Evolutionary conservation across 2,888 invertebrate genomes (phyloP).

Genomic region (Spicauda simplicius): DNA sequence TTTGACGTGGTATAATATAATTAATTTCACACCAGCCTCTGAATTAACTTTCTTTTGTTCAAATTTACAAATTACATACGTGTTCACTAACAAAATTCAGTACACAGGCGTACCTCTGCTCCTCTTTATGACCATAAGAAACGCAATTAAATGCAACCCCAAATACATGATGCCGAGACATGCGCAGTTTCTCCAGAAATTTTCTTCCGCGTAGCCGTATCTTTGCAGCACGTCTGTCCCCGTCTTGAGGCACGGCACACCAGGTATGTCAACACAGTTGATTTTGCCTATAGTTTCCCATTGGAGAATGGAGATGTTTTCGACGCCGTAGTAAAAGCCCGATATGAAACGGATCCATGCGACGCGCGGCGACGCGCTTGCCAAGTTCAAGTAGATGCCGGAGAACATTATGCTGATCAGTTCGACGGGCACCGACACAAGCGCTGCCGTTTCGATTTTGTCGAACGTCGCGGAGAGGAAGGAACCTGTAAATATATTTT

Average conservation of each 20-base stretch:
- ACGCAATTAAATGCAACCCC: slow-evolving; percentile 74
- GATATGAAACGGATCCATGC: slow-evolving; percentile 87
- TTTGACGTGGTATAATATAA: too few species aligned
- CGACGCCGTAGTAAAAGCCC: slow-evolving; percentile 89
- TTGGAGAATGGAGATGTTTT: slow-evolving; percentile 88
- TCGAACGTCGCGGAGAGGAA: slow-evolving; percentile 89
- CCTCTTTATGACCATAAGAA: slow-evolving; percentile 75
- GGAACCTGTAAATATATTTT: slow-evolving; percentile 75
- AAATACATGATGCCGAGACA: slow-evolving; percentile 74
- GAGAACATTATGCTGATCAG: slow-evolving; percentile 88
- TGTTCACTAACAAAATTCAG: slow-evolving; percentile 46
- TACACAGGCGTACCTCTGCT: slow-evolving; percentile 82
- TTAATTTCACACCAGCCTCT: too few species aligned
- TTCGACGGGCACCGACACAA: slow-evolving; percentile 89
- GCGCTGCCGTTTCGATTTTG: slow-evolving; percentile 87
- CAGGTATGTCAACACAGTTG: slow-evolving; percentile 84
- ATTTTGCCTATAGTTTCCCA: slow-evolving; percentile 87
- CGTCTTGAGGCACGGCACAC: slow-evolving; percentile 86
- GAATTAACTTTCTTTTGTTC: too few species aligned
- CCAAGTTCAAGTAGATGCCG: slow-evolving; percentile 88
- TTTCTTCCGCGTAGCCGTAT: slow-evolving; percentile 78
- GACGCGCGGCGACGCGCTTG: slow-evolving; percentile 79
- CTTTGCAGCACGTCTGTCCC: slow-evolving; percentile 86
- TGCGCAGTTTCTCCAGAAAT: slow-evolving; percentile 76
- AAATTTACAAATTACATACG: too few species aligned